Evolutionary conservation across 2,888 invertebrate genomes (phyloP), one percentile per base, ranked within the genome.

Genomic region (Liopterus haemorrhoidalis): DNA sequence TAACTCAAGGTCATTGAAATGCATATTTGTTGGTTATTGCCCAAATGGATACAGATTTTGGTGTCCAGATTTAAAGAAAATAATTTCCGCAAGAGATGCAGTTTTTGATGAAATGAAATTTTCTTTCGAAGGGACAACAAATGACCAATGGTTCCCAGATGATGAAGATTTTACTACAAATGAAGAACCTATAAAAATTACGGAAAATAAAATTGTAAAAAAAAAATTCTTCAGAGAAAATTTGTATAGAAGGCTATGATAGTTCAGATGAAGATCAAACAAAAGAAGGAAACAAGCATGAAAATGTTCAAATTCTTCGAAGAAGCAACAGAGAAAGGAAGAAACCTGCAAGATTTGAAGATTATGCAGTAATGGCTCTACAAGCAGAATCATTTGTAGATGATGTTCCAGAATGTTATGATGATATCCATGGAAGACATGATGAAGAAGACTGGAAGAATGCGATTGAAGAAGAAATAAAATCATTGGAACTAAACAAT

Each of bases 381-480:
- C 39, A 24, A 32, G 48, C 28, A 1, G 46, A 46, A 46, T 15
- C 42, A 11, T 49, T 39, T 49, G 38, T 51, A n/a, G 43, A 51
- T n/a, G 43, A 49, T n/a, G 24, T 46, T 31, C 46, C 49, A 11
- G 18, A 44, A 42, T 41, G 25, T 18, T 43, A 38, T 36, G 41
- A 35, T 40, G 51, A 51, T 14, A 35, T 36, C 12, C 21, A 42
- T 21, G 19, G 15, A 22, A 42, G 43, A 31, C 15, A 27, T 28
- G 49, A 49, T 33, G 25, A 38, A 30, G 27, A 14, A 12, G 9
- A 43, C 6, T 43, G 43, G 42, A n/a, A 4, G 11, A 25, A 33
- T 15, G 46, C 46, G 1, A 25, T 46, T 4, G n/a, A 32, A 9
- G 33, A 46, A 45, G 41, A 46, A 43, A 19, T 44, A 18, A 16